These are phyloP conservation scores for Dendrolimus kikuchii DNA, from an alignment of 1,140 invertebrate genomes.

Conservation along the genomic window DNA sequence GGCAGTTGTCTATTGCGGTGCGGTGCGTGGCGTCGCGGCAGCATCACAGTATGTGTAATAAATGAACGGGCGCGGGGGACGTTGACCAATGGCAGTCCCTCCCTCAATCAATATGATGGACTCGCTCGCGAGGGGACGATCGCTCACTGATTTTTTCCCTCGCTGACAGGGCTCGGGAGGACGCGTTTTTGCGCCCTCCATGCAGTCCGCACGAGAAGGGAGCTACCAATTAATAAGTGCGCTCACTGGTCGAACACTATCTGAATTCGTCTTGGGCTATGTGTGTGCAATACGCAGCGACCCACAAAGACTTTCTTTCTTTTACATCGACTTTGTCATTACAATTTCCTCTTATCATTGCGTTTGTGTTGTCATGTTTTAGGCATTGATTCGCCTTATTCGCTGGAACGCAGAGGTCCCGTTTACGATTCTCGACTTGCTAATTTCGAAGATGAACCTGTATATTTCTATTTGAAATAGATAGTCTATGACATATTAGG, in stretches of 20 bases:
- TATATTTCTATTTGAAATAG: no score
- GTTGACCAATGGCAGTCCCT: constrained; percentile 64
- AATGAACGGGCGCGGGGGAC: constrained; percentile 64
- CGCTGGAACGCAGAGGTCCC: no score
- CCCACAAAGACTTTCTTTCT: constrained; percentile 37
- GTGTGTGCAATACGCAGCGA: background rate
- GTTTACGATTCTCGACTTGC: no score
- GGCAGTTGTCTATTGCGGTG: constrained; percentile 5
- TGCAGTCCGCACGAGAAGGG: constrained; percentile 44
- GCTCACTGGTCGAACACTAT: constrained; percentile 26
- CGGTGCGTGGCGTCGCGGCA: constrained; percentile 26
- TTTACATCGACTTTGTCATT: constrained; percentile 16
- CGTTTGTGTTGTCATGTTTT: no score
- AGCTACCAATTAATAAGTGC: constrained; percentile 66
- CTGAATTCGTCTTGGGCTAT: constrained; percentile 5
- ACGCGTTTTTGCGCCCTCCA: constrained; percentile 64
- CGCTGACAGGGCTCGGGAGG: constrained; percentile 66
- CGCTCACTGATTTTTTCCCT: constrained; percentile 72
- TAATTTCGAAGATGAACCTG: no score
- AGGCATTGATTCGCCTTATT: no score
- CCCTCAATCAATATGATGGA: constrained; percentile 72
- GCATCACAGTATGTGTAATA: constrained; percentile 68
- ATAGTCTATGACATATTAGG: no score
- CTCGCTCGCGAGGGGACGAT: constrained; percentile 68
- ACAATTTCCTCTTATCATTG: no score